Evolutionary conservation across 1,140 invertebrate species (phyloP).

Genomic region (Diprion similis): DNA sequence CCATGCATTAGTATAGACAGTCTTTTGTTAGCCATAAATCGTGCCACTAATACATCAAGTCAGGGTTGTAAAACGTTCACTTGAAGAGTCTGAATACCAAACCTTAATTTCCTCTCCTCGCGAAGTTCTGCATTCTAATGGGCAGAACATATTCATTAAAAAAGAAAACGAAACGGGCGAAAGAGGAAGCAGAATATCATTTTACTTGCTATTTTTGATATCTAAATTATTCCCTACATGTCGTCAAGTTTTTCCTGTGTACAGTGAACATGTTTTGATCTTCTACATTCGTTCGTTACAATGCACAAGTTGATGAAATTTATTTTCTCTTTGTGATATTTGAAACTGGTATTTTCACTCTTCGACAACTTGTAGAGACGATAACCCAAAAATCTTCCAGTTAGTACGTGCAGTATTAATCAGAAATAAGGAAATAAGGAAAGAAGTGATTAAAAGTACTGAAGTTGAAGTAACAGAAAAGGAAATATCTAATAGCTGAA

Average conservation of each 20-base stretch:
- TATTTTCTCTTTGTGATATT: background rate
- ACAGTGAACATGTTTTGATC: no score
- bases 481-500: no score
- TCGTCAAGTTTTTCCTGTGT: no score
- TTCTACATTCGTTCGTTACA: background rate
- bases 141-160: no score
- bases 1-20: no score
- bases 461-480: no score
- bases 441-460: no score
- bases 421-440: background rate
- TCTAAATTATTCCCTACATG: no score
- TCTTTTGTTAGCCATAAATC: background rate
- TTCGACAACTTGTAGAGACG: background rate
- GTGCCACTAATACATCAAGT: background rate
- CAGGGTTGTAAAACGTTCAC: background rate
- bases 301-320: background rate
- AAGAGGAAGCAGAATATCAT: no score
- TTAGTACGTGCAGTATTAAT: constrained; percentile 1
- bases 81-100: background rate
- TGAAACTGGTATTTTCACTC: background rate
- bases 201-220: no score
- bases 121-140: no score
- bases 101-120: background rate
- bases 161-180: no score
- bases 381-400: constrained; percentile 1